phyloP scores from a whole-genome alignment of 2,797 vertebrate genomes.

The Dromococcyx pavoninus region DNA sequence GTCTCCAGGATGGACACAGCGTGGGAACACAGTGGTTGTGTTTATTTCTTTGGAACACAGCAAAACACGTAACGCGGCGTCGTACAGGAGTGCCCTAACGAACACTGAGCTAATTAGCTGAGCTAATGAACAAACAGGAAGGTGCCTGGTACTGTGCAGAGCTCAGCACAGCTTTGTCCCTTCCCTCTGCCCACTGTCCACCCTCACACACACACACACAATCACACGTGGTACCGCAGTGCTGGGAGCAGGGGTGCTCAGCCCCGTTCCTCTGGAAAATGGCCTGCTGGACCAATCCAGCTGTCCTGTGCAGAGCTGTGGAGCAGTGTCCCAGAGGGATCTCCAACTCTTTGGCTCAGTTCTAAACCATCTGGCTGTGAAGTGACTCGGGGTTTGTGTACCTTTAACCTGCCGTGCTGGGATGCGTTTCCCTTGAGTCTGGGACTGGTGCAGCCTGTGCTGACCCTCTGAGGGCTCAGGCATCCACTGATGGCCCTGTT shows the following conservation, averaged over 20 bases:
- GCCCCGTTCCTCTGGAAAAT: not conserved
- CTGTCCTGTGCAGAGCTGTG: accelerated
- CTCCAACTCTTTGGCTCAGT: not conserved
- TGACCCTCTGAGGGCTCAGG: not conserved
- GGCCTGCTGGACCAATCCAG: not conserved
- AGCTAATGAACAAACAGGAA: not conserved
- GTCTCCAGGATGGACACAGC: accelerated
- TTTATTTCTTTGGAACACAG: not conserved
- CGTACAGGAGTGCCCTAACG: not conserved
- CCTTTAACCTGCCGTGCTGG: not conserved
- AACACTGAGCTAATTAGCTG: too few species aligned
- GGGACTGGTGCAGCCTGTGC: too few species aligned
- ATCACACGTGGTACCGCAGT: not conserved
- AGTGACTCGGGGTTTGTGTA: not conserved
- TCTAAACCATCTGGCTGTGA: accelerated
- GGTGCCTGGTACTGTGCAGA: accelerated
- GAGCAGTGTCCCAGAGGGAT: accelerated
- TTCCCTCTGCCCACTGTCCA: not conserved
- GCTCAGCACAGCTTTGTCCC: not conserved
- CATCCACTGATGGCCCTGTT: accelerated
- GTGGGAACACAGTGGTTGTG: not conserved
- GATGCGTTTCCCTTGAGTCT: not conserved
- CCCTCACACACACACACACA: not conserved
- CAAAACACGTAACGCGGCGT: accelerated
- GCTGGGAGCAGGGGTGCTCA: not conserved